These are phyloP conservation scores for Pollachius pollachius DNA, from an alignment of 2,113 vertebrate genomes.

Conservation along the genomic window DNA sequence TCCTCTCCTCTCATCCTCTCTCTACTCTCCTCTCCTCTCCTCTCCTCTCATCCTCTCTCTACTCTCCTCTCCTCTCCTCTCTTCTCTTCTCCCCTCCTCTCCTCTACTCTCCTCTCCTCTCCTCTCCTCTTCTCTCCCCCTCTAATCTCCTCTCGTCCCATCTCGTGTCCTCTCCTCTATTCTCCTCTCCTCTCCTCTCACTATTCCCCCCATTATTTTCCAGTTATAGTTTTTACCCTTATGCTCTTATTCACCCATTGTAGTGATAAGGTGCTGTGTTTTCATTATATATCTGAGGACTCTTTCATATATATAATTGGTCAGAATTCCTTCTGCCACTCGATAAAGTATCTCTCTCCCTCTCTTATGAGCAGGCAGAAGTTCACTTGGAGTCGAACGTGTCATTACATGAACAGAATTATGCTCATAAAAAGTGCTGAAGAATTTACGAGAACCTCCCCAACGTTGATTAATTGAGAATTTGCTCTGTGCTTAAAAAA, in stretches of 20 bases:
- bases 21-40: not conserved
- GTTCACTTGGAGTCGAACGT: too few relatives aligned
- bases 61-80: not conserved
- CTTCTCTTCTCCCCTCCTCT: not conserved
- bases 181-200: not conserved
- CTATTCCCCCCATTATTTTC: not conserved
- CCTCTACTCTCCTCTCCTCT: not conserved
- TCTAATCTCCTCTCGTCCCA: not conserved
- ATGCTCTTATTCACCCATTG: not conserved
- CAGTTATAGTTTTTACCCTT: not conserved
- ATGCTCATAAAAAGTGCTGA: slow-evolving; percentile 25
- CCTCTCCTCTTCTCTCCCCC: not conserved
- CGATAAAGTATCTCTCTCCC: not conserved
- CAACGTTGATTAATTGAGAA: slow-evolving; percentile 49
- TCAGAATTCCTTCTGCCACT: too few relatives aligned
- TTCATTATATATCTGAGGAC: too few relatives aligned
- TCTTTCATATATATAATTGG: too few relatives aligned
- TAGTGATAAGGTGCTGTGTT: not conserved
- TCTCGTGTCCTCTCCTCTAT: not conserved
- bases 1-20: not conserved
- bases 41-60: not conserved
- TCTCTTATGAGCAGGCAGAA: not conserved
- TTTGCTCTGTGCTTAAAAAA: slow-evolving; percentile 36
- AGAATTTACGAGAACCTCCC: slow-evolving; percentile 32
- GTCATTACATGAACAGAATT: slow-evolving; percentile 19